Base-by-base conservation (phyloP, 2,113 vertebrate genomes). In the Cepphus grylle region DNA sequence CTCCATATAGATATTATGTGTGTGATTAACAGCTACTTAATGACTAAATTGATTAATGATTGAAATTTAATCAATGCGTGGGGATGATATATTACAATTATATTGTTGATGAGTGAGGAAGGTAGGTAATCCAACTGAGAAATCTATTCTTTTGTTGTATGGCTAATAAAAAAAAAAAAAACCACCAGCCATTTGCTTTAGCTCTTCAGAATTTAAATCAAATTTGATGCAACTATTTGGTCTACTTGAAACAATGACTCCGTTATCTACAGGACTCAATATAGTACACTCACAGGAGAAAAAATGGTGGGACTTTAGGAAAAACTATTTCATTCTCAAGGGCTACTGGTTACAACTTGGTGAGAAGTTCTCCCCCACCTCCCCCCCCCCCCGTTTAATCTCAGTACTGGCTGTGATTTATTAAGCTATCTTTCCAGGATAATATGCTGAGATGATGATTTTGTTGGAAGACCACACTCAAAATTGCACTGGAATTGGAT, bases 401-500 rank as follows among this genome's bases (percentile, higher is more conserved):
- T 90, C 71, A 81, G 19, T 74, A n/a, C 10, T 73, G 95, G 50
- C 56, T 91, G 59, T 1, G 32, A 94, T n/a, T 94, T 96, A 89
- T 92, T 86, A 82, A 96, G 73, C 88, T 93, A 2, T 52, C 65
- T 88, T 85, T 73, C 42, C 22, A 92, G 69, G 38, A 79, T n/a
- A 95, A 66, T 65, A 66, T 85, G 38, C 32, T 30, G 93, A 91
- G 43, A 83, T 73, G 55, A 55, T 78, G 86, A 61, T 94, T 70
- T 56, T 87, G 14, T 79, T 97, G 86, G 93, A 88, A 98, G 90
- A 72, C 70, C 83, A 84, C 81, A 62, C 49, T 89, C 27, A 29
- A 49, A 86, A 53, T 74, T 95, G 71, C 42, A 43, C 34, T 91
- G 95, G 96, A 97, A 96, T 92, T 94, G 74, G 63, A 81, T 82